Percentiles rank a stretch among this genome's conserved stretches.
phyloP scores from a whole-genome alignment of 2,797 vertebrate genomes.

The Chloroceryle amazona region DNA sequence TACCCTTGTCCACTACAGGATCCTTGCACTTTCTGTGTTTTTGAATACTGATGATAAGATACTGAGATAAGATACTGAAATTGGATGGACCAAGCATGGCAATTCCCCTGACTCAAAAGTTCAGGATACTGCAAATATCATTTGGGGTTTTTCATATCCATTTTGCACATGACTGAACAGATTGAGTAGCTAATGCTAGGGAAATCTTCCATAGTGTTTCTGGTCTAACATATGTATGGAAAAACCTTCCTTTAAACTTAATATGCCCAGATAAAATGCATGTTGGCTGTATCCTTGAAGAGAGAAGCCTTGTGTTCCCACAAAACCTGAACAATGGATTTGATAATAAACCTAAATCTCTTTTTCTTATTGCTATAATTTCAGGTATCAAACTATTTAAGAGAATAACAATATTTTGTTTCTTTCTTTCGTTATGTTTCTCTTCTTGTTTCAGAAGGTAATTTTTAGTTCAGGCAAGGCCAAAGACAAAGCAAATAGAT shows the following conservation, averaged over 20 bases:
- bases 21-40: background rate
- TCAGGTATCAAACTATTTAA: background rate
- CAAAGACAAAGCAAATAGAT: slow-evolving; percentile 69
- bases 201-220: background rate
- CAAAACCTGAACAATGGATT: background rate
- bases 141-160: background rate
- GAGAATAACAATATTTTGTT: background rate
- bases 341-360: background rate
- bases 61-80: background rate
- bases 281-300: background rate
- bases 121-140: background rate
- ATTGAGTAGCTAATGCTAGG: background rate
- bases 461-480: slow-evolving; percentile 51
- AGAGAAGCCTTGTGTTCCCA: background rate
- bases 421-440: background rate
- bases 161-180: slow-evolving; percentile 5
- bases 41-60: background rate
- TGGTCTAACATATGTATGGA: background rate
- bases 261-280: background rate
- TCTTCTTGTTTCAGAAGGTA: slow-evolving; percentile 33
- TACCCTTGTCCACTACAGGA: background rate
- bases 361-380: background rate
- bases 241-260: background rate
- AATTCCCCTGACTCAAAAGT: background rate
- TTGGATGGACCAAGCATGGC: background rate